Evolutionary conservation across 2,797 vertebrate genomes (phyloP).

Genomic region (Aldrovandia affinis): DNA sequence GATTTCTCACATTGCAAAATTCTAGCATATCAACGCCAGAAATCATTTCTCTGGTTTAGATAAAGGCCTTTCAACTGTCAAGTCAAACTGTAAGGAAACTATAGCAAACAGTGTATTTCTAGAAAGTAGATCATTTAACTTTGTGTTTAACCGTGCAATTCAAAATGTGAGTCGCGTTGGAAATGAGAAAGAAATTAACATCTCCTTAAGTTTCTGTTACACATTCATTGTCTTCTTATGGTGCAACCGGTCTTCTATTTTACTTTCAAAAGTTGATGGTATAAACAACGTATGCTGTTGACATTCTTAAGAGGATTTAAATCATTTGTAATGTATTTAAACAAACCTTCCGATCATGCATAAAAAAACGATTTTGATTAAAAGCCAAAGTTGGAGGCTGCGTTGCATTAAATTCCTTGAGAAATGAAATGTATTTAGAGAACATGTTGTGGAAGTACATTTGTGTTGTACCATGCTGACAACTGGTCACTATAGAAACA

Average conservation of each 20-base stretch:
- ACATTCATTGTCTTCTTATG: conserved; percentile 30
- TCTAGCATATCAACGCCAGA: conserved; percentile 20
- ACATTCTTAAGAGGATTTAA: conserved; percentile 75
- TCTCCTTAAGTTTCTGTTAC: conserved; percentile 13
- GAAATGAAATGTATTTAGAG: conserved; percentile 41
- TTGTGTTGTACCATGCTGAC: conserved; percentile 22
- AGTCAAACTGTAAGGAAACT: conserved; percentile 10
- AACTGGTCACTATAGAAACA: conserved; percentile 36
- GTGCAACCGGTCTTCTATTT: conserved; percentile 26
- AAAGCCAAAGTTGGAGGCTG: conserved; percentile 64
- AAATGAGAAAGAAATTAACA: conserved; percentile 10
- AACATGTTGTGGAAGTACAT: conserved; percentile 34
- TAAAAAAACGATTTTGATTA: conserved; percentile 70
- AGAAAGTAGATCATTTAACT: conserved; percentile 17
- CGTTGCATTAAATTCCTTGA: conserved; percentile 35
- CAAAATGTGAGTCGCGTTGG: background rate
- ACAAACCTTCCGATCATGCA: conserved; percentile 79
- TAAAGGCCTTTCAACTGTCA: conserved; percentile 11
- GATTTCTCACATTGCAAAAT: conserved; percentile 40
- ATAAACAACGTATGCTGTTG: conserved; percentile 50
- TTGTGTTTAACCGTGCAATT: conserved; percentile 19
- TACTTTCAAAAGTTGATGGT: conserved; percentile 29
- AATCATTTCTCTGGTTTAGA: background rate
- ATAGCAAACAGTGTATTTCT: conserved; percentile 20
- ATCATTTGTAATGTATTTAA: conserved; percentile 57